Conservation (phyloP, 2,113 vertebrate genomes). For the Marmota monax region DNA sequence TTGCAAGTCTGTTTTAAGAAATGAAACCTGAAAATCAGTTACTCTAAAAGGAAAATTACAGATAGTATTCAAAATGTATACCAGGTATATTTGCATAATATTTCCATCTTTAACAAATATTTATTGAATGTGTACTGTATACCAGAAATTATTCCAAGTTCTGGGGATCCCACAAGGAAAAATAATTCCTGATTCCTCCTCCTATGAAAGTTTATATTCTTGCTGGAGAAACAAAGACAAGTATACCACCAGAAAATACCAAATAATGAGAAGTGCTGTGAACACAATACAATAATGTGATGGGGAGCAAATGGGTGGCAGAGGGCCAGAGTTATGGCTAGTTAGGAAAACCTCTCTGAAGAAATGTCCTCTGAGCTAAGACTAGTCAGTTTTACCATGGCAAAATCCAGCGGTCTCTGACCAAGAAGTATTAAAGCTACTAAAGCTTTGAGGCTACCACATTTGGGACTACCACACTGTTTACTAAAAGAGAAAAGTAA, state of each 20-base stretch:
- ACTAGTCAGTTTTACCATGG: not conserved
- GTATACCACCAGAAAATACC: not conserved
- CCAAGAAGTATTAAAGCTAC: too few species aligned
- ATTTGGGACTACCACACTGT: too few species aligned
- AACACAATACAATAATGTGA: not conserved
- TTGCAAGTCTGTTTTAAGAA: not conserved
- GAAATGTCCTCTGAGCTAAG: not conserved
- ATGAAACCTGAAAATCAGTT: conserved; percentile 1
- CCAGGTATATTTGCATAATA: not conserved
- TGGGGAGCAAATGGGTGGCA: not conserved
- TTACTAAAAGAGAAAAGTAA: not conserved
- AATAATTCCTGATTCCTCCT: not conserved
- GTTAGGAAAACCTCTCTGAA: not conserved
- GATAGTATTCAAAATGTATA: not conserved
- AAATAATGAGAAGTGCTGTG: not conserved
- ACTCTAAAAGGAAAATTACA: not conserved
- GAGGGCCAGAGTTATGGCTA: not conserved
- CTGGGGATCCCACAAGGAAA: not conserved
- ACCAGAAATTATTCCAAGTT: not conserved
- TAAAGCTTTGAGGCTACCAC: too few species aligned
- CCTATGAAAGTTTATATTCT: not conserved
- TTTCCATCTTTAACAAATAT: not conserved
- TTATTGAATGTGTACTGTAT: not conserved
- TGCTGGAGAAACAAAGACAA: not conserved
- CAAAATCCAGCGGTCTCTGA: not conserved